Conservation (phyloP, 2,797 vertebrate species). For the Anguilla megastoma region DNA sequence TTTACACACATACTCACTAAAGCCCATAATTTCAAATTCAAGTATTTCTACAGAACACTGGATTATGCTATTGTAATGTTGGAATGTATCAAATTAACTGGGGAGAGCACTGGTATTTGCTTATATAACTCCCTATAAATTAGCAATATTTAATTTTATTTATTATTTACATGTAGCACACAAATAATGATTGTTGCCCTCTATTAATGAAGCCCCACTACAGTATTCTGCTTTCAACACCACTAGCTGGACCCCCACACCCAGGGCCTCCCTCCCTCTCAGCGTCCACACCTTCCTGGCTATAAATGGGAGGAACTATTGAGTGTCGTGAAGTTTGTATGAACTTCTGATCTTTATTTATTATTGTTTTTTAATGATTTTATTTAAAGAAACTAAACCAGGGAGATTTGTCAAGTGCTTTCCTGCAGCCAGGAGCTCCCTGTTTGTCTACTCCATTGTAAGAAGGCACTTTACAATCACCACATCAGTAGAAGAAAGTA, state of each 20-base stretch:
- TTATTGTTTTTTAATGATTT: constrained; percentile 12
- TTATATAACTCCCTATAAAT: background rate
- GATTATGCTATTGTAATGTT: background rate
- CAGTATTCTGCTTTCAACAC: background rate
- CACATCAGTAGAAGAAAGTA: constrained; percentile 45
- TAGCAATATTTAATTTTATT: background rate
- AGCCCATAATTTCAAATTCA: background rate
- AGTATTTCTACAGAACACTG: background rate
- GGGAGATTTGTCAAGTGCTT: constrained; percentile 14
- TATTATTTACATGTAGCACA: background rate
- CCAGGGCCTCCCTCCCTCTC: background rate
- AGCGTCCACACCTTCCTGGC: background rate
- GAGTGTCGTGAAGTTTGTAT: constrained; percentile 33
- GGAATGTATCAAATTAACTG: background rate
- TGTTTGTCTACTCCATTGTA: constrained; percentile 40
- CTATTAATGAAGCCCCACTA: background rate
- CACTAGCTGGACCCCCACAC: background rate
- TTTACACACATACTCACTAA: background rate
- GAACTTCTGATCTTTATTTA: background rate
- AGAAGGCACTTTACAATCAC: constrained; percentile 54
- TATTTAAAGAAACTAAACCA: constrained; percentile 28
- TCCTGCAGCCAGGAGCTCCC: constrained; percentile 14
- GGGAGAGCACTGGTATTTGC: background rate
- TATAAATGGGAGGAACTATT: background rate
- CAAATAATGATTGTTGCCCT: background rate